Evolutionary conservation across 2,888 invertebrate genomes (phyloP).

Genomic region (Notocelia uddmanniana): DNA sequence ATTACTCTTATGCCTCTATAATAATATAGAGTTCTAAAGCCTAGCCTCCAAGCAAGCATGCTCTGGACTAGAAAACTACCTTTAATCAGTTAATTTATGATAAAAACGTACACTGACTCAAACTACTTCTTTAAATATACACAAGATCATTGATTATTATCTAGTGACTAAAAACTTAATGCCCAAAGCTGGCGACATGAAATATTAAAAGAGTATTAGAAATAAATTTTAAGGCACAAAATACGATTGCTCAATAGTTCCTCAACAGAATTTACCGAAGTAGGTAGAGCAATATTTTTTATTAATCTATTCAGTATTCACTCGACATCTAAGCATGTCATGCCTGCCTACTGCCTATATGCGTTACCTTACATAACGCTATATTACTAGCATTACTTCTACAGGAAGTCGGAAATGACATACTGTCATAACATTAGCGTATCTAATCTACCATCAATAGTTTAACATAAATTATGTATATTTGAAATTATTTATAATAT

Average conservation of each 20-base stretch:
- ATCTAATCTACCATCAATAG: background rate
- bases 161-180: conserved; percentile 16
- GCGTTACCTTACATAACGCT: no score
- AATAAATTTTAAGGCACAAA: background rate
- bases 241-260: background rate
- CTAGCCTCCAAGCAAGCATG: background rate
- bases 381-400: background rate
- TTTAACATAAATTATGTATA: background rate
- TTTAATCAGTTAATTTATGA: conserved; percentile 1
- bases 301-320: background rate
- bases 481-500: no score
- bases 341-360: background rate
- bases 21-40: background rate
- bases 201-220: background rate
- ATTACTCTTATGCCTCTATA: background rate
- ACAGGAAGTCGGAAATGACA: background rate
- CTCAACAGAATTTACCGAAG: background rate
- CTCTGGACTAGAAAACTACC: background rate
- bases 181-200: conserved; percentile 4
- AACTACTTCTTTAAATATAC: background rate
- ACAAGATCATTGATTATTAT: conserved; percentile 1
- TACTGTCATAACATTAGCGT: background rate
- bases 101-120: background rate
- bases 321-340: background rate
- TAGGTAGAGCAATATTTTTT: background rate